These are phyloP conservation scores for Camelus bactrianus DNA, from an alignment of 2,113 vertebrate species.

Conservation along the genomic window DNA sequence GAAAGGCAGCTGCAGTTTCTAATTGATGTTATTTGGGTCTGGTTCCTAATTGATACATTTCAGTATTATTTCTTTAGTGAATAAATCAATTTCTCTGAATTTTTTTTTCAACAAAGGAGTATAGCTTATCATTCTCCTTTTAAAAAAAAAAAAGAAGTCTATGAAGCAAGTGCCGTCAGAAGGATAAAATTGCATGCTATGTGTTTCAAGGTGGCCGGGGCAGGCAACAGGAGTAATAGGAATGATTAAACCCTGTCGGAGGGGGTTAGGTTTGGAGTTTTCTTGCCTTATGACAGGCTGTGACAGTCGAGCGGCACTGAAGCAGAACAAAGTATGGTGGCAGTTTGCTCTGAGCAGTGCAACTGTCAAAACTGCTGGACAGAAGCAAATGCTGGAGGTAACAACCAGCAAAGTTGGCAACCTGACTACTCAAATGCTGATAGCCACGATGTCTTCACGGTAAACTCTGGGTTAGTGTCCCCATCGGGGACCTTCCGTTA, in stretches of 20 bases:
- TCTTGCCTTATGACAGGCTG: slow-evolving; percentile 86
- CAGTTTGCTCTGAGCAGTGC: slow-evolving; percentile 86
- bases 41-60: neutral
- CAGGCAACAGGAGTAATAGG: slow-evolving; percentile 85
- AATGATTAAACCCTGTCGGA: slow-evolving; percentile 88
- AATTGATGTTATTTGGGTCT: neutral
- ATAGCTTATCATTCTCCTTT: neutral
- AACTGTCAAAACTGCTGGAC: slow-evolving; percentile 84
- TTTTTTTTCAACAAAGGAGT: neutral
- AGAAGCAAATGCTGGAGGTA: slow-evolving; percentile 81
- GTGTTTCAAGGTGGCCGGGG: slow-evolving; percentile 80
- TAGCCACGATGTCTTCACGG: slow-evolving; percentile 65
- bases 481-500: neutral
- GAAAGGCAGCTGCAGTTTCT: neutral
- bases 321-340: slow-evolving; percentile 87
- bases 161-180: slow-evolving; percentile 46
- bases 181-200: slow-evolving; percentile 43
- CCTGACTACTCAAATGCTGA: slow-evolving; percentile 68
- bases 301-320: slow-evolving; percentile 88
- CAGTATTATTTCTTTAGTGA: neutral
- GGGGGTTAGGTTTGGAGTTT: slow-evolving; percentile 84
- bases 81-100: neutral
- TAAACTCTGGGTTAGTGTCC: neutral
- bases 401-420: slow-evolving; percentile 78
- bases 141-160: neutral